Evolutionary conservation across 2,113 vertebrate genomes (phyloP).

Genomic region (Marcusenius ussheri): DNA sequence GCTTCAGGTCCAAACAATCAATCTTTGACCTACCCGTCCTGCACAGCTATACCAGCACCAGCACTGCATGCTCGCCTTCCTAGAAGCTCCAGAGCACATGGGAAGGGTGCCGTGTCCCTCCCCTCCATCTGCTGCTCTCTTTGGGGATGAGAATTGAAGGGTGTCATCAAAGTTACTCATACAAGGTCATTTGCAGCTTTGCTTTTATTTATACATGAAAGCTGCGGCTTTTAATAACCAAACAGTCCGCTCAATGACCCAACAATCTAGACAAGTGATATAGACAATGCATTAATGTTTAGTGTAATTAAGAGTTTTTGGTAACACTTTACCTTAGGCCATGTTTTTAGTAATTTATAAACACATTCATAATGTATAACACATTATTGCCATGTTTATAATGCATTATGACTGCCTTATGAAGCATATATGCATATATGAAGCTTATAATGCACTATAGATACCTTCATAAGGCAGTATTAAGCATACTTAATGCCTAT

Average conservation of each 20-base stretch:
- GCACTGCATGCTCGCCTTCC: not conserved
- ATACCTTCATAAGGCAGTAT: no score
- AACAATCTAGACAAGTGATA: not conserved
- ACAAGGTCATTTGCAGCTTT: not conserved
- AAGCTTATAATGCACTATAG: no score
- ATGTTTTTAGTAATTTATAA: no score
- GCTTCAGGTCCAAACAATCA: constrained; percentile 45
- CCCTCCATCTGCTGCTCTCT: constrained; percentile 65
- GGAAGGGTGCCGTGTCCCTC: constrained; percentile 50
- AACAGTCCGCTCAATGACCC: not conserved
- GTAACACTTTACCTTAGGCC: no score
- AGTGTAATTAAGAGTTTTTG: not conserved
- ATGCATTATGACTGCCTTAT: no score
- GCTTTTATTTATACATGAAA: not conserved
- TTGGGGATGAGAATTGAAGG: constrained; percentile 66
- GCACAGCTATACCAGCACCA: not conserved
- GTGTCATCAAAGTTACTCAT: constrained; percentile 65
- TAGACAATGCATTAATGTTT: not conserved
- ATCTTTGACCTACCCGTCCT: not conserved
- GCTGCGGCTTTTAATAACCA: not conserved
- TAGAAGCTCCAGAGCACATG: constrained; percentile 38
- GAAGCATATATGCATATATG: no score
- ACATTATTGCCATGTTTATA: no score
- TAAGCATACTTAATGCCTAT: no score
- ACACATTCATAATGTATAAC: no score